These are phyloP conservation scores for Ptyas mucosa DNA, from an alignment of 2,113 vertebrate genomes.

Conservation along the genomic window DNA sequence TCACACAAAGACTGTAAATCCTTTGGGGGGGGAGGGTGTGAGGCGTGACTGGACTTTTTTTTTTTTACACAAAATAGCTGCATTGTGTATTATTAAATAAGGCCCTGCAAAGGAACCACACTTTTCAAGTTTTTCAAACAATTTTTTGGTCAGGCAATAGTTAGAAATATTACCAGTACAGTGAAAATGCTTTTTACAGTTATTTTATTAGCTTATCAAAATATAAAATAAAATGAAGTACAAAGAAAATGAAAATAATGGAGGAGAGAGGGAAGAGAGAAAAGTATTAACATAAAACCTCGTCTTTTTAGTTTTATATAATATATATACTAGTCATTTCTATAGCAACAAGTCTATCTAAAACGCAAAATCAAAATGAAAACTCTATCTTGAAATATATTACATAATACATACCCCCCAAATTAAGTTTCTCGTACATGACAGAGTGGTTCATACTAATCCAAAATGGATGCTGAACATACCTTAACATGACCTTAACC, in stretches of 20 bases:
- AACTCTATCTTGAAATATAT: background rate
- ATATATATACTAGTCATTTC: background rate
- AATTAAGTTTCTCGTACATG: background rate
- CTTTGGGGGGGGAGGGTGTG: background rate
- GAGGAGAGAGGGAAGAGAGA: no score
- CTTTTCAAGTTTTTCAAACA: background rate
- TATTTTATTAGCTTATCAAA: background rate
- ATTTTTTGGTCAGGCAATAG: background rate
- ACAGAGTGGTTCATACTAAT: background rate
- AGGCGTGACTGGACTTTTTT: background rate
- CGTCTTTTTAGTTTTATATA: background rate
- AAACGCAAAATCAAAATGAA: background rate
- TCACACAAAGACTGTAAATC: constrained; percentile 21
- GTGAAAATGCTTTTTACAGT: background rate
- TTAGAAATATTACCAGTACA: background rate
- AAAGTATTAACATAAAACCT: background rate
- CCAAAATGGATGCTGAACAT: background rate
- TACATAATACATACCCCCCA: rapidly evolving
- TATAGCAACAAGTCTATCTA: background rate
- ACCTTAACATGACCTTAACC: background rate
- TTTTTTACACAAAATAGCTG: background rate
- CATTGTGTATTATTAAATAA: background rate
- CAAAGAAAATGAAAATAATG: background rate
- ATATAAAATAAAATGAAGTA: background rate
- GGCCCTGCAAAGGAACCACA: background rate